Evolutionary conservation across 2,113 vertebrate genomes (phyloP), one percentile per base, ranked within the genome.

Genomic region (Oreocharis arfaki): DNA sequence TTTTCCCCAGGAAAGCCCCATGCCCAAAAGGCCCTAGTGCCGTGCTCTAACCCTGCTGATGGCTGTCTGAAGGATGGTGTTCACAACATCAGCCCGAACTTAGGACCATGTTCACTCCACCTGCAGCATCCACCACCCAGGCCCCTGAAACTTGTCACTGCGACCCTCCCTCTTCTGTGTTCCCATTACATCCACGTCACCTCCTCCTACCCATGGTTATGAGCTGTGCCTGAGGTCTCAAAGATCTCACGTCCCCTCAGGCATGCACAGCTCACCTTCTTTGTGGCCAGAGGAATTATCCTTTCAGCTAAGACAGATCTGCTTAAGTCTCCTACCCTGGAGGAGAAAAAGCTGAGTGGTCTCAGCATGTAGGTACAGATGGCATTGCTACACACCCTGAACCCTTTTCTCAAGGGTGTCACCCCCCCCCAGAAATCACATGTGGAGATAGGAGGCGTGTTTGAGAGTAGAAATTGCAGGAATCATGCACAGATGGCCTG

Each of bases 401-500:
- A n/a, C 23, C 3, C 10, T 46, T 50, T 50, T 18, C 32, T 32
- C 39, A 67, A 44, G 16, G 13, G 2, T 56, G 20, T 65, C 46
- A 52, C 13, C 21, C 56, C 13, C 21, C 56, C 35, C 13, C 16
- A 50, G 47, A 78, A 74, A 32, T 39, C 50, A 47, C 39, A 11
- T 3, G 7, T 21, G 11, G 21, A 65, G 14, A 13, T 0, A 61
- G 8, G 18, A 65, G 0, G 1, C 20, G 18, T 37, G 6, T 82
- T 56, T 56, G 28, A 55, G 60, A 61, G 41, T 3, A 75, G 50
- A 52, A 82, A 69, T 3, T 37, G 30, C 46, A 30, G 37, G 75
- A 59, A 50, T 39, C 2, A 1, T 16, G 41, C 22, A 8, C 0
- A 1, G 32, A n/a, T 20, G 42, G 24, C 0, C 1, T 28, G 15